Evolutionary conservation across 2,888 invertebrate genomes (phyloP).

Genomic region (Polyommatus iphigenia): DNA sequence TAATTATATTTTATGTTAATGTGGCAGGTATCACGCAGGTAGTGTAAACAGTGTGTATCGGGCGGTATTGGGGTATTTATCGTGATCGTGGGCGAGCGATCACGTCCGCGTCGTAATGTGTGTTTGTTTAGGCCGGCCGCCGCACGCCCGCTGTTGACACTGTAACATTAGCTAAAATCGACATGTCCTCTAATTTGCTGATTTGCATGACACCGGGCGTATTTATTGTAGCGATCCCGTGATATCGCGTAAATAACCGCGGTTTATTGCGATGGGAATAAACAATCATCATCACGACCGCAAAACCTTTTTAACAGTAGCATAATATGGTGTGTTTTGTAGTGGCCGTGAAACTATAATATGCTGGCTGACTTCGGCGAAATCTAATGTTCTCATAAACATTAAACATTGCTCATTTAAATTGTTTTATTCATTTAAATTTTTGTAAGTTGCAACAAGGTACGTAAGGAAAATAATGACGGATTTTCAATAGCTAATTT

Average conservation of each 20-base stretch:
- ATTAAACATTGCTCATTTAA: no score
- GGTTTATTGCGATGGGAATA: constrained; percentile 2
- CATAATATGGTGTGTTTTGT: background rate
- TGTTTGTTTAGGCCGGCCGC: constrained; percentile 71
- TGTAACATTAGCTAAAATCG: constrained; percentile 61
- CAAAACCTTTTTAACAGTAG: background rate
- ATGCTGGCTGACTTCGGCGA: no score
- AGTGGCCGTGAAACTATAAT: no score
- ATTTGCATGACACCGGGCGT: constrained; percentile 33
- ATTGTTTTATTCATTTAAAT: no score
- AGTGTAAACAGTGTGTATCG: constrained; percentile 24
- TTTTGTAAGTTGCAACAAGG: no score
- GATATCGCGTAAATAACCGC: background rate
- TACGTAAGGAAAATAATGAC: no score
- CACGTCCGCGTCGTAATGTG: constrained; percentile 56
- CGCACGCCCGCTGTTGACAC: constrained; percentile 60
- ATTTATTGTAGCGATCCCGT: background rate
- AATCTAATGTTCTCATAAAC: no score
- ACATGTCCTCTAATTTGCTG: constrained; percentile 49
- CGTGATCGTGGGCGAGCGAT: constrained; percentile 44
- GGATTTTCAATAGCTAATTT: no score
- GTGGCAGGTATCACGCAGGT: constrained; percentile 1
- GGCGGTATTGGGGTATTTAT: constrained; percentile 38
- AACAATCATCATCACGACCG: background rate
- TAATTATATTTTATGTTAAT: background rate